Conservation (phyloP, 2,888 invertebrate genomes). For the Tipula vernalis region DNA sequence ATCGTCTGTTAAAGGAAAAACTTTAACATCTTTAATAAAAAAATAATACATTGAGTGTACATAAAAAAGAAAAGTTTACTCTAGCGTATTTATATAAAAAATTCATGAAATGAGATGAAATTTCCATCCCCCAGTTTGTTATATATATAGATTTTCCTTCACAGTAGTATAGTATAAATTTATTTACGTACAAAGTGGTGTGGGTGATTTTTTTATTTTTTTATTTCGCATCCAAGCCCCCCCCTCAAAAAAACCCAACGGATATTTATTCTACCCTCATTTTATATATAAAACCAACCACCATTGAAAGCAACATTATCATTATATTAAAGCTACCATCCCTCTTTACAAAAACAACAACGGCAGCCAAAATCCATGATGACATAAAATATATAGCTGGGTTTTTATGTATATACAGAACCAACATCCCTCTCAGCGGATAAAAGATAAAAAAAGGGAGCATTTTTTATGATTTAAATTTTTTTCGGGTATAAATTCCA, state of each 20-base stretch:
- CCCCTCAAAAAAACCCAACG: background rate
- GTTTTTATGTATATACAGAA: background rate
- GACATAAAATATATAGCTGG: background rate
- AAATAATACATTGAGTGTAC: constrained; percentile 1
- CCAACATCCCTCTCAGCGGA: background rate
- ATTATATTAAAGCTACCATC: background rate
- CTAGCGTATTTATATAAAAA: background rate
- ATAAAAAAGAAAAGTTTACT: background rate
- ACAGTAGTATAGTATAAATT: background rate
- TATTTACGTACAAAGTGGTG: background rate
- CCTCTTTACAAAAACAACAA: background rate
- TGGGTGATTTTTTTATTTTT: background rate
- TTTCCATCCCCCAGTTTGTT: background rate
- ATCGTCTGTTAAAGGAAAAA: background rate
- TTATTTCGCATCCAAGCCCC: background rate
- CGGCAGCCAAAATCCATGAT: background rate
- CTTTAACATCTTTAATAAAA: background rate
- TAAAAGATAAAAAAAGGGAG: background rate
- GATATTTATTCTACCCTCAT: background rate
- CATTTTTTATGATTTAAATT: constrained; percentile 4
- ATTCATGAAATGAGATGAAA: background rate
- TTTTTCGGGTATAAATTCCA: background rate
- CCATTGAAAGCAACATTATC: background rate
- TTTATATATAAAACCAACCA: background rate
- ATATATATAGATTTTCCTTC: background rate